Conservation (phyloP, 2,113 vertebrate genomes). For the Sapayoa aenigma region DNA sequence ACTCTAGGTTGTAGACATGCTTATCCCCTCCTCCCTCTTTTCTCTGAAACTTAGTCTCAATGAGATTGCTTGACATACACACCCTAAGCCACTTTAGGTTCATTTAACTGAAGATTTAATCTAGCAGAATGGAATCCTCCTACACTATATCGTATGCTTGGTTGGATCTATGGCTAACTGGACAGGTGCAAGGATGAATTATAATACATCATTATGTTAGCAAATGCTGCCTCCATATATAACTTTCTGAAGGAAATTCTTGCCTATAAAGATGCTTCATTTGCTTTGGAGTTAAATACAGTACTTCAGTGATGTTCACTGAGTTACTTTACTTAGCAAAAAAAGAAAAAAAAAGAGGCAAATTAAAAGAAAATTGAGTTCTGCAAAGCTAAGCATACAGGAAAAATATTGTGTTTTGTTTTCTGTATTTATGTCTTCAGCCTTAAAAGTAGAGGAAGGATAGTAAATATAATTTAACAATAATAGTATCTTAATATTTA, state of each 20-base stretch:
- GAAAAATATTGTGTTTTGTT: background rate
- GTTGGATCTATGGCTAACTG: constrained; percentile 33
- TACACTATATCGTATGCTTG: constrained; percentile 10
- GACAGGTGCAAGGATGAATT: constrained; percentile 34
- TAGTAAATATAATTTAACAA: background rate
- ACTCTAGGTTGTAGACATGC: background rate
- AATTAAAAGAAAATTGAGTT: background rate
- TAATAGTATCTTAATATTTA: background rate
- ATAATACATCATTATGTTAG: constrained; percentile 16
- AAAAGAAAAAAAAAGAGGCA: background rate
- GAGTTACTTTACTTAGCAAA: background rate
- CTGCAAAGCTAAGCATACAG: background rate
- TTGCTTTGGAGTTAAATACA: background rate
- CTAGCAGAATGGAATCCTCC: constrained; percentile 53
- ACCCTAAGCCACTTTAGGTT: constrained; percentile 7
- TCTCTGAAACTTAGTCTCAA: background rate
- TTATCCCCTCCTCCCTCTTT: background rate
- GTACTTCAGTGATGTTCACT: background rate
- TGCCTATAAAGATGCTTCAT: background rate
- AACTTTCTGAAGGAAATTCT: background rate
- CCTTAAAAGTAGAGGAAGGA: background rate
- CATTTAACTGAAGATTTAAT: constrained; percentile 59
- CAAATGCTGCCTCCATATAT: background rate
- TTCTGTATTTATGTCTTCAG: background rate
- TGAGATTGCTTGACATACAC: background rate